These are phyloP conservation scores for Nomada fabriciana DNA, from an alignment of 2,888 invertebrate genomes.

Conservation along the genomic window DNA sequence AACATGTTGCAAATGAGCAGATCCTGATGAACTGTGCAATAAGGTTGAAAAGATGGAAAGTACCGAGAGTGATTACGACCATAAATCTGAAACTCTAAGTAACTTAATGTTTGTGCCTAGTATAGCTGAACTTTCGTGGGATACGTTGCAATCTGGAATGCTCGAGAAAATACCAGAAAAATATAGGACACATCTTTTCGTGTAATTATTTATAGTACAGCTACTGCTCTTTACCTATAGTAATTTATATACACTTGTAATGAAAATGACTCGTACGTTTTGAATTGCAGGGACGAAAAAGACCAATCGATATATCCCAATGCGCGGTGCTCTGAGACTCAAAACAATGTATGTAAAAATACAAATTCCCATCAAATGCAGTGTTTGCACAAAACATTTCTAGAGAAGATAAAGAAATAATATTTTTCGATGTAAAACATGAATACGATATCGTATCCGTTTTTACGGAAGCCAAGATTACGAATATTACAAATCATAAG, in stretches of 20 bases:
- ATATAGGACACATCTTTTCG: slow-evolving; percentile 11
- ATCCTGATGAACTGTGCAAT: not conserved
- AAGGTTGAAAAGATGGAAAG: not conserved
- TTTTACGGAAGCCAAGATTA: not conserved
- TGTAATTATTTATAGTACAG: not conserved
- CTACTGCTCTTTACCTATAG: too few relatives aligned
- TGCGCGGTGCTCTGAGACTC: not conserved
- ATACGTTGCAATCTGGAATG: slow-evolving; percentile 17
- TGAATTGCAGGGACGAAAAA: slow-evolving; percentile 16
- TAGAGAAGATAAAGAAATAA: slow-evolving; percentile 13
- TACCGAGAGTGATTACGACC: not conserved
- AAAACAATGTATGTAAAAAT: not conserved
- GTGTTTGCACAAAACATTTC: slow-evolving; percentile 8
- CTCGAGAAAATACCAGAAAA: slow-evolving; percentile 27
- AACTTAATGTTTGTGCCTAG: slow-evolving; percentile 2
- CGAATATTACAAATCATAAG: not conserved
- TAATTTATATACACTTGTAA: not conserved
- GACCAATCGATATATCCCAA: not conserved
- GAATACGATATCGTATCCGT: not conserved
- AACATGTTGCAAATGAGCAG: not conserved
- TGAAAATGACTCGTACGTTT: not conserved
- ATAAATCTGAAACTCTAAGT: not conserved
- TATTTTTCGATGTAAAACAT: not conserved
- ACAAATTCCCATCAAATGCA: not conserved
- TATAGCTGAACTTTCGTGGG: slow-evolving; percentile 12